A percentile compares a stretch with the other conserved stretches of the same genome.
Conservation (phyloP, 2,113 vertebrate genomes). For the Murina feae region DNA sequence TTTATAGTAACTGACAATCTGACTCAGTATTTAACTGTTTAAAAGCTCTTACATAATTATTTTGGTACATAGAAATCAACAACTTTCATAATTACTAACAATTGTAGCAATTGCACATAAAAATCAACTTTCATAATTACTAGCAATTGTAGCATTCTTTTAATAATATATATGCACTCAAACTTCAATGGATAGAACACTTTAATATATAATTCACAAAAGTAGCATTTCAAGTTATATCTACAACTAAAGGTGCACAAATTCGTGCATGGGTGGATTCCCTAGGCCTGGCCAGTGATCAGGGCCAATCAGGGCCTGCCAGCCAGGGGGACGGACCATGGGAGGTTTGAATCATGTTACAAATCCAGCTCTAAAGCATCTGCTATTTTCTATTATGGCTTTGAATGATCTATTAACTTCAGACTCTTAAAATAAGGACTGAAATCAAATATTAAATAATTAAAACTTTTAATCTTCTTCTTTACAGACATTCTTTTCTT, state of each 20-base stretch:
- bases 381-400: background rate
- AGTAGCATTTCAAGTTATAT: background rate
- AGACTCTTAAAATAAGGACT: background rate
- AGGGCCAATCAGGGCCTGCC: no score
- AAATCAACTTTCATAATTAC: conserved; percentile 3
- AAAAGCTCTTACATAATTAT: background rate
- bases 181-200: conserved; percentile 18
- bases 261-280: no score
- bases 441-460: background rate
- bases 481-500: background rate
- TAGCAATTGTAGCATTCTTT: background rate
- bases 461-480: background rate
- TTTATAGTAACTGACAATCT: background rate
- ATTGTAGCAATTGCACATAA: no score
- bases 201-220: conserved; percentile 2
- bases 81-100: no score
- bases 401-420: background rate
- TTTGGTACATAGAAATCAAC: background rate
- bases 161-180: background rate
- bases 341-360: background rate
- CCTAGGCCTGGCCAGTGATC: no score
- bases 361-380: background rate
- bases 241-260: no score
- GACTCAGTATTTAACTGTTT: background rate
- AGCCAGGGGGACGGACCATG: no score